Evolutionary conservation across 1,140 invertebrate genomes (phyloP), one percentile per base, ranked within the genome.

Genomic region (Aphaenogaster rudis): DNA sequence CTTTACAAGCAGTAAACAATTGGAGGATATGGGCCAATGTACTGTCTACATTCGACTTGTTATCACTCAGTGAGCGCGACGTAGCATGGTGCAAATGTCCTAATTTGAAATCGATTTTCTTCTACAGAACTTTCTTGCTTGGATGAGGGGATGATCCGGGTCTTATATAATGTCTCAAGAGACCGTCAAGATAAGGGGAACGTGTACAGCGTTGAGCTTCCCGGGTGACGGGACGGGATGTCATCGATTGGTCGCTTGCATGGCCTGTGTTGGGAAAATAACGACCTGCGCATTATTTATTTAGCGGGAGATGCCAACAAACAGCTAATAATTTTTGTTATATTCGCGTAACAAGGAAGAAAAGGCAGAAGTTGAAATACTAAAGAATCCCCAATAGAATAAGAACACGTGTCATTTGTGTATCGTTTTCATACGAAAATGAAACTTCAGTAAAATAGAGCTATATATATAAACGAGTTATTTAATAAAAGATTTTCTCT

Each of bases 211-310:
- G 79, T 63, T 63, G 39, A 36, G 21, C 63, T 91, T 64, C 59
- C 76, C 64, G 82, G 84, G 39, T 78, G 71, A 82, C 69, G 88
- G 69, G 57, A 57, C 48, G 67, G 86, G 72, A 86, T 85, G 82
- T 63, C 85, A 92, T 93, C 90, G 92, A 92, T 92, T 88, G 91
- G 39, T 67, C 79, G 39, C 71, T n/a, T 15, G 48, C 42, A n/a
- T 39, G 36, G 7, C 50, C 33, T 48, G 39, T 52, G 21, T 59
- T 88, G 77, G 69, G 85, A 88, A 91, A 86, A 63, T 86, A 88
- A 88, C 88, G 77, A 89, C 72, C 64, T n/a, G 81, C 63, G 64
- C 77, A 89, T 93, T 92, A 92, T 91, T 93, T 93, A 93, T 93
- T 92, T 91, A 93, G 87, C 77, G 42, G 52, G 33, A 71, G 59